Conservation (phyloP, 2,888 invertebrate genomes). For the Venusia cambrica region DNA sequence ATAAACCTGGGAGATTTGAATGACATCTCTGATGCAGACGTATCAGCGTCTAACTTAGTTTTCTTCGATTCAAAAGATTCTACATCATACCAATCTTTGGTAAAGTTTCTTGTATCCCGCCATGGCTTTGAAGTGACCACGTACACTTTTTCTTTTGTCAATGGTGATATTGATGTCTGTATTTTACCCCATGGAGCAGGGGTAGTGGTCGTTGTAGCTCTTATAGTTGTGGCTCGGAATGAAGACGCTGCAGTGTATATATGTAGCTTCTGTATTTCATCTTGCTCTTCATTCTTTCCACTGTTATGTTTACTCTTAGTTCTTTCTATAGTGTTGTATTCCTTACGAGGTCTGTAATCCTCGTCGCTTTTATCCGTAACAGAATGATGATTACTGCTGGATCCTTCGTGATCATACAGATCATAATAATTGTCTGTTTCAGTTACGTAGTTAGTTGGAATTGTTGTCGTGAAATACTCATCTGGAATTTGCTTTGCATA, state of each 20-base stretch:
- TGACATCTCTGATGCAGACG: slow-evolving; percentile 48
- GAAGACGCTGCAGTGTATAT: slow-evolving; percentile 69
- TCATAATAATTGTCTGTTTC: slow-evolving; percentile 57
- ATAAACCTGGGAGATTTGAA: slow-evolving; percentile 79
- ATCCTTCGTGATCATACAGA: slow-evolving; percentile 71
- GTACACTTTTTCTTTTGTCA: slow-evolving; percentile 89
- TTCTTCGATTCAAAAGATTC: slow-evolving; percentile 61
- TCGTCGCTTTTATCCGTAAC: slow-evolving; percentile 55
- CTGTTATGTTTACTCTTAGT: slow-evolving; percentile 45
- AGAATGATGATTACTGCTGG: slow-evolving; percentile 67
- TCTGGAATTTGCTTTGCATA: slow-evolving; percentile 89
- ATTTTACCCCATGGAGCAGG: slow-evolving; percentile 84
- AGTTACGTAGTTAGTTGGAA: slow-evolving; percentile 59
- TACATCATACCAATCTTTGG: slow-evolving; percentile 53
- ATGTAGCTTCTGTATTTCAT: slow-evolving; percentile 57
- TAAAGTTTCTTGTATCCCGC: slow-evolving; percentile 49
- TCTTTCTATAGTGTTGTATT: slow-evolving; percentile 61
- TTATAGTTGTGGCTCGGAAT: slow-evolving; percentile 56
- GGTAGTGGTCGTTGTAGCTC: slow-evolving; percentile 51
- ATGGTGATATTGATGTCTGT: slow-evolving; percentile 86
- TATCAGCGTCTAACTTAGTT: slow-evolving; percentile 43
- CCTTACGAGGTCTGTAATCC: slow-evolving; percentile 44
- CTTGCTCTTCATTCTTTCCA: slow-evolving; percentile 47
- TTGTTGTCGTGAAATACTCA: slow-evolving; percentile 86
- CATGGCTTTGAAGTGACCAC: slow-evolving; percentile 90